phyloP scores from a whole-genome alignment of 2,113 vertebrate species.

The Phaethon lepturus region DNA sequence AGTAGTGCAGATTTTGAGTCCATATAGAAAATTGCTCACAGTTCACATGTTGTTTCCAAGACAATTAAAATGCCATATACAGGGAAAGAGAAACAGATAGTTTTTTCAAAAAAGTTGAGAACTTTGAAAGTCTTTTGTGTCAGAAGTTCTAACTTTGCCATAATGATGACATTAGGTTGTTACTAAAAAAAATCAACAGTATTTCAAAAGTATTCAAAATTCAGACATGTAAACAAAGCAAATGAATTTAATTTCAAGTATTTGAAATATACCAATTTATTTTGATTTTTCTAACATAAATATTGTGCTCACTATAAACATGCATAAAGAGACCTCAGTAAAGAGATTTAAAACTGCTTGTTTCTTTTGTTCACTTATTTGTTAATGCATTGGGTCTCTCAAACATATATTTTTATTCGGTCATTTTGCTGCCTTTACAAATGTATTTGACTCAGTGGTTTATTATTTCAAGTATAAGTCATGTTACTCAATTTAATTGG shows the following conservation, averaged over 20 bases:
- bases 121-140: neutral
- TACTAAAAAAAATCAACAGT: rapidly evolving
- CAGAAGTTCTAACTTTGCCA: neutral
- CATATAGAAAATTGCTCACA: neutral
- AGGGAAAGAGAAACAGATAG: neutral
- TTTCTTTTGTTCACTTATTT: neutral
- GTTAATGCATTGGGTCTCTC: neutral
- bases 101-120: neutral
- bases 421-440: neutral
- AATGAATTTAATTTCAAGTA: neutral
- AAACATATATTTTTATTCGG: neutral
- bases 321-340: neutral
- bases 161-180: neutral
- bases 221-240: neutral
- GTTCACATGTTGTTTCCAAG: neutral
- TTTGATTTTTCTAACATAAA: neutral
- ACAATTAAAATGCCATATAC: neutral
- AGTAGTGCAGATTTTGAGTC: neutral
- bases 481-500: neutral
- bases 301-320: neutral
- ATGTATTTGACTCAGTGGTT: neutral
- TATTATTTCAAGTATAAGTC: neutral
- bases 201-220: neutral
- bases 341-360: neutral
- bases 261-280: neutral